Evolutionary conservation across 2,797 vertebrate genomes (phyloP).

Genomic region (Sus cebifrons): DNA sequence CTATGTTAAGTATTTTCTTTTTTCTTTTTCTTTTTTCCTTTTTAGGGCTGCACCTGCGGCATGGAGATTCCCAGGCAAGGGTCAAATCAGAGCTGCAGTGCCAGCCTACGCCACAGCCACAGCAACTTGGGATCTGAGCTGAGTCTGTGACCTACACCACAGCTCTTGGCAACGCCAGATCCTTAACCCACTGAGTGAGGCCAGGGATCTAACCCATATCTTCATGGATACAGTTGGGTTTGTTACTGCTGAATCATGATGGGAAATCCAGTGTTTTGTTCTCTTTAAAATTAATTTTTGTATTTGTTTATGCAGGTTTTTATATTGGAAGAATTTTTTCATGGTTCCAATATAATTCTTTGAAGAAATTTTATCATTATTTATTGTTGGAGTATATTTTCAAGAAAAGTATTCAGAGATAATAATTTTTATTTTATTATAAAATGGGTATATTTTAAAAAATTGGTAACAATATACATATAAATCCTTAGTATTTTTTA

Average conservation of each 20-base stretch:
- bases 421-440: conserved; percentile 4
- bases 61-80: no score
- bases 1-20: background rate
- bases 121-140: no score
- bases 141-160: no score
- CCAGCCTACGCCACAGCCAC: no score
- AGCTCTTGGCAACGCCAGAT: no score
- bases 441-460: background rate
- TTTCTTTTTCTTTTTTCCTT: no score
- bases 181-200: no score
- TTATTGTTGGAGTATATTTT: background rate
- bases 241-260: no score
- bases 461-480: background rate
- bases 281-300: conserved; percentile 40
- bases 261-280: background rate
- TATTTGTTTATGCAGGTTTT: conserved; percentile 34
- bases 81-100: no score
- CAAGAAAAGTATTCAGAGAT: background rate
- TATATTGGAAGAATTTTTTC: background rate
- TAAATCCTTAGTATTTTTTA: conserved; percentile 21
- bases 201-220: no score
- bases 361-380: conserved; percentile 36
- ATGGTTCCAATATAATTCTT: background rate
- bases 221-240: no score
- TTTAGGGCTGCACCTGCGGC: no score